These are phyloP conservation scores for Ochropacha duplaris DNA, from an alignment of 2,888 invertebrate species.

Conservation along the genomic window DNA sequence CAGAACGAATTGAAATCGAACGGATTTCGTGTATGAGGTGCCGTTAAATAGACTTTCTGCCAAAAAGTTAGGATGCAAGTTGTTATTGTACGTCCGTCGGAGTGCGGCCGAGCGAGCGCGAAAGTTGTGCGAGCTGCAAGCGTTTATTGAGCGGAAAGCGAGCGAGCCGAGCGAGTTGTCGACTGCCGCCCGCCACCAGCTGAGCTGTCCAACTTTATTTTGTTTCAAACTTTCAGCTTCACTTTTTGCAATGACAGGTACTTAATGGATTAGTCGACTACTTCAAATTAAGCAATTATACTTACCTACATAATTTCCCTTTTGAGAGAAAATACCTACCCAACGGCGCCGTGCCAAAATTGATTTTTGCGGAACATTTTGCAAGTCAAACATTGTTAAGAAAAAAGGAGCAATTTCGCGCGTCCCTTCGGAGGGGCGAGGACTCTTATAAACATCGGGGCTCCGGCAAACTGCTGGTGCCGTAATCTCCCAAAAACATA, in stretches of 20 bases:
- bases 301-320: constrained; percentile 9
- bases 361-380: constrained; percentile 40
- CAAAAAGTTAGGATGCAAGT: constrained; percentile 53
- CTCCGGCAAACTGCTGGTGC: constrained; percentile 50
- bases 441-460: constrained; percentile 60
- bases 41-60: constrained; percentile 39
- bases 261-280: constrained; percentile 19
- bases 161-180: constrained; percentile 25
- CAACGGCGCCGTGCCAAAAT: constrained; percentile 20
- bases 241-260: constrained; percentile 39
- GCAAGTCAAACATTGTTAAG: constrained; percentile 48
- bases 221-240: constrained; percentile 35
- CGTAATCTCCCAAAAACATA: constrained; percentile 70
- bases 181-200: constrained; percentile 22
- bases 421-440: constrained; percentile 46
- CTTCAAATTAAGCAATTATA: constrained; percentile 19
- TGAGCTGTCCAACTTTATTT: constrained; percentile 48
- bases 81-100: constrained; percentile 42
- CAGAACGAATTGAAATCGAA: constrained; percentile 17
- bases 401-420: constrained; percentile 52
- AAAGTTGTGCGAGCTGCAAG: constrained; percentile 41
- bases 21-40: constrained; percentile 30
- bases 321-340: constrained; percentile 1
- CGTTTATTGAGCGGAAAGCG: constrained; percentile 61
- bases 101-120: constrained; percentile 29